Evolutionary conservation across 2,888 invertebrate genomes (phyloP).

Genomic region (Emmelina monodactyla): DNA sequence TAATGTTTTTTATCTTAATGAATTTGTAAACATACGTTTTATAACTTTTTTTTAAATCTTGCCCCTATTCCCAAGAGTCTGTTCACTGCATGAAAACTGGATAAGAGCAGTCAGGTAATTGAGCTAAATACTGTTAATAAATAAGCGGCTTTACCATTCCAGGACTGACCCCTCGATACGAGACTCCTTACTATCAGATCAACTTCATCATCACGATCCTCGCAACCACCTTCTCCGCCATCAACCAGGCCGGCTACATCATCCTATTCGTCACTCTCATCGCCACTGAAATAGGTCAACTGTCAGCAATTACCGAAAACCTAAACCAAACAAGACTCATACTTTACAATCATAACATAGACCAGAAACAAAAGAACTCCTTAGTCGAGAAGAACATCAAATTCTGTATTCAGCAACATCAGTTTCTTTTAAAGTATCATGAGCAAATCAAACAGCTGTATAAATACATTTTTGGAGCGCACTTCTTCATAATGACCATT

Average conservation of each 20-base stretch:
- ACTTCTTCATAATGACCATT: conserved; percentile 35
- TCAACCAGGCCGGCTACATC: conserved; percentile 40
- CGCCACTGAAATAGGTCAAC: conserved; percentile 34
- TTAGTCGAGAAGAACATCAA: conserved; percentile 22
- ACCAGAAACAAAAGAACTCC: conserved; percentile 9
- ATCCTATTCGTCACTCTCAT: conserved; percentile 32
- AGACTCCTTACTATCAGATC: conserved; percentile 32
- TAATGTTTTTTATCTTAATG: no score
- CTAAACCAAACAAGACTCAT: conserved; percentile 19
- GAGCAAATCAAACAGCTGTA: conserved; percentile 26
- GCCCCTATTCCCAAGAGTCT: no score
- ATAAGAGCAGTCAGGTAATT: no score
- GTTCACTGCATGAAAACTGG: no score
- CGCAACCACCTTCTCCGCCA: conserved; percentile 30
- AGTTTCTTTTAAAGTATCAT: conserved; percentile 29
- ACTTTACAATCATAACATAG: neutral
- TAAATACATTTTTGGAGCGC: conserved; percentile 29
- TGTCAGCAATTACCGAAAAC: conserved; percentile 30
- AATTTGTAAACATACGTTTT: no score
- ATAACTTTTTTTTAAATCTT: no score
- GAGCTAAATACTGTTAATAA: no score
- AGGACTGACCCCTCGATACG: conserved; percentile 33
- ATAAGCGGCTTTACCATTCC: no score
- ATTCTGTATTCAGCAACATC: conserved; percentile 35
- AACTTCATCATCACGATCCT: conserved; percentile 26